Conservation (phyloP, 1,140 invertebrate genomes). For the Aphis craccivora region DNA sequence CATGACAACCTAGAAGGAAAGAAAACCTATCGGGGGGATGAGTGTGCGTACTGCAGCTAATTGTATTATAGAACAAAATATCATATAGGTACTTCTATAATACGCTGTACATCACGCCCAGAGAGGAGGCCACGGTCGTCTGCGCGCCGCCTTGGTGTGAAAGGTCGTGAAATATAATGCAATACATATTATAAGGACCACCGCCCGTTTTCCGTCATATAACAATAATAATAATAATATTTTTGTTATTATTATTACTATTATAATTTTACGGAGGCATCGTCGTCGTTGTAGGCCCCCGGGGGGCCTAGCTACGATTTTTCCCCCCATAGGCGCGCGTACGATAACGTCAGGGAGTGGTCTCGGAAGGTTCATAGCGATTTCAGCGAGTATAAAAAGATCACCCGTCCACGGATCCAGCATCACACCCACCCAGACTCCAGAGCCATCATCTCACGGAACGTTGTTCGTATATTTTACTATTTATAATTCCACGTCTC, state of each 20-base stretch:
- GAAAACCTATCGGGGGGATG: neutral
- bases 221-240: neutral
- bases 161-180: conserved; percentile 33
- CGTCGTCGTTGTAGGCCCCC: neutral
- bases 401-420: neutral
- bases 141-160: neutral
- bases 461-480: neutral
- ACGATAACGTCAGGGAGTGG: conserved; percentile 35
- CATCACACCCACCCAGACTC: conserved; percentile 17
- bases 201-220: conserved; percentile 13
- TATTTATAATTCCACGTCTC: neutral
- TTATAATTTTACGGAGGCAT: neutral
- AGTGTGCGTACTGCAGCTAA: neutral
- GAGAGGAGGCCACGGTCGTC: conserved; percentile 46
- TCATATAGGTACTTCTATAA: neutral
- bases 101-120: neutral
- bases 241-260: neutral
- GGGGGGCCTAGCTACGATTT: neutral
- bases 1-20: neutral
- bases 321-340: conserved; percentile 16
- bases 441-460: neutral
- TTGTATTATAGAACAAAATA: neutral
- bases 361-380: conserved; percentile 20
- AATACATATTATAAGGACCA: neutral
- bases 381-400: conserved; percentile 21